Evolutionary conservation across 2,888 invertebrate species (phyloP), one percentile per base, ranked within the genome.

Genomic region (Scrobipalpa atriplicella): DNA sequence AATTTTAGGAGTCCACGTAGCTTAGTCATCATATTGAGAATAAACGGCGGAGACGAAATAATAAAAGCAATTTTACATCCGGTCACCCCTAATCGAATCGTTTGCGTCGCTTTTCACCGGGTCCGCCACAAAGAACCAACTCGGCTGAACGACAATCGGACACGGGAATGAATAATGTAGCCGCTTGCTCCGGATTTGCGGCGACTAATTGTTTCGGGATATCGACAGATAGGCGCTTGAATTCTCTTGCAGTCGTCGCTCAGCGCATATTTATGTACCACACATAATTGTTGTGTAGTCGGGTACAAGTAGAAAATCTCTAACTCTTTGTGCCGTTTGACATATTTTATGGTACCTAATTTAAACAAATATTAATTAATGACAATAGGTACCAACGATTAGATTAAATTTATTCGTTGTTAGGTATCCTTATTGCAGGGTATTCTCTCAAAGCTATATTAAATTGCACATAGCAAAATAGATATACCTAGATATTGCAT

Each of bases 201-300:
- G 69, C 72, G 75, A 78, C 73, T 78, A 79, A 78, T 78, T 79
- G 78, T 77, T 79, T 79, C 70, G 71, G 72, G 73, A 74, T 75
- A 73, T 72, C 68, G 68, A 67, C 66, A 69, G 71, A 71, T 71
- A 70, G 72, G 66, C 71, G 67, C 72, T 68, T 70, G 68, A 68
- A 38, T 36, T 38, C n/a, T 16, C 38, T 11, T 6, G 29, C 10
- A 21, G 21, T 56, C 21, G 11, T 56, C 21, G 21, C 21, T 13
- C 19, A 21, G 11, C 11, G 54, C 19, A 19, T 19, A 18, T 10
- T 0, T 7, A 13, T 13, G 21, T 56, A 56, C 21, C 13, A 13
- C 13, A 21, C 13, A 11, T 54, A 3, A 1, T 11, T 19, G 3
- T 5, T 29, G 29, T 29, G 29, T 29, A 29, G 29, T 29, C n/a